Evolutionary conservation across 2,113 vertebrate genomes (phyloP).

Genomic region (Amphilophus citrinellus): DNA sequence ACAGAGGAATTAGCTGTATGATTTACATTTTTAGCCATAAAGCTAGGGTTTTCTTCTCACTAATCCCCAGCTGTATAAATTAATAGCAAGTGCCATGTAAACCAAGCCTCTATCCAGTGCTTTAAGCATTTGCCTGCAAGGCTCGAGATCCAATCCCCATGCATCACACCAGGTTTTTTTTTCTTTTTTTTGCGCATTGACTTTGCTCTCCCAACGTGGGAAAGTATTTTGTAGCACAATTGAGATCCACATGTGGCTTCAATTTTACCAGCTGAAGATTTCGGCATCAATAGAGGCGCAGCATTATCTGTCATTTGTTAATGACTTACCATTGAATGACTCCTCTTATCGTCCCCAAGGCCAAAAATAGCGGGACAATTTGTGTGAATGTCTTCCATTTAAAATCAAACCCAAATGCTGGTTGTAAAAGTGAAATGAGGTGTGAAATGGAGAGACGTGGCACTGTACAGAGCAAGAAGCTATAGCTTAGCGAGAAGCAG

Average conservation of each 20-base stretch:
- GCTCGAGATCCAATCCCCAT: constrained; percentile 55
- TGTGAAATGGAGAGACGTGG: constrained; percentile 42
- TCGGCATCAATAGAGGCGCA: constrained; percentile 51
- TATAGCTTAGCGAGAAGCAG: not conserved
- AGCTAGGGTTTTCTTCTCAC: constrained; percentile 60
- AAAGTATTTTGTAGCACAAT: constrained; percentile 78
- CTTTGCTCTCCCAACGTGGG: constrained; percentile 68
- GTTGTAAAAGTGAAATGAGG: constrained; percentile 55
- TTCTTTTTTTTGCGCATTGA: constrained; percentile 7
- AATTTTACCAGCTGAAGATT: constrained; percentile 75
- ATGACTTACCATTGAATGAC: constrained; percentile 67
- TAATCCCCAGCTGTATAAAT: constrained; percentile 75
- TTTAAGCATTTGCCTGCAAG: constrained; percentile 54
- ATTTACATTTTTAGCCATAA: constrained; percentile 68
- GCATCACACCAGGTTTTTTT: constrained; percentile 33
- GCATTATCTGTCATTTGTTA: constrained; percentile 79
- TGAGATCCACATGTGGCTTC: constrained; percentile 80
- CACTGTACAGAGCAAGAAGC: constrained; percentile 15
- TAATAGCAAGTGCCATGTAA: constrained; percentile 55
- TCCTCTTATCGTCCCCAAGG: constrained; percentile 71
- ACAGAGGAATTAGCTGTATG: constrained; percentile 61
- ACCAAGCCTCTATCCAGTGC: constrained; percentile 34
- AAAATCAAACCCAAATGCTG: constrained; percentile 67
- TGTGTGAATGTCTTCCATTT: constrained; percentile 73
- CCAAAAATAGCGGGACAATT: constrained; percentile 73